A percentile compares a stretch with the other conserved stretches of the same genome.
Conservation (phyloP, 2,113 vertebrate species). For the Oriolus oriolus region DNA sequence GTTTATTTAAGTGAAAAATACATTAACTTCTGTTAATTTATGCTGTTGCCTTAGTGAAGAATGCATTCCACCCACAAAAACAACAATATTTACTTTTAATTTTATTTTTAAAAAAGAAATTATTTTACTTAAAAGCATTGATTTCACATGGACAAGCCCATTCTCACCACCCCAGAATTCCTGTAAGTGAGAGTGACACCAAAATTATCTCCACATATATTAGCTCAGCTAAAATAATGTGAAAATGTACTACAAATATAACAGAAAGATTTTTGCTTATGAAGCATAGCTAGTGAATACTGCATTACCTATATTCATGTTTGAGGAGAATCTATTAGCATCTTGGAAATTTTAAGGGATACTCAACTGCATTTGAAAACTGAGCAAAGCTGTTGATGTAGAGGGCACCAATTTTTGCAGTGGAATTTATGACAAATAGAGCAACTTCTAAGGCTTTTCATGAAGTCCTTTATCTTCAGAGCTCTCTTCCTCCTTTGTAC, state of each 20-base stretch:
- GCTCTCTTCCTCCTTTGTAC: not conserved
- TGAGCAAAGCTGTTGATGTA: not conserved
- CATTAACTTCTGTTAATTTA: not conserved
- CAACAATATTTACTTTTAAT: not conserved
- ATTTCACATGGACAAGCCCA: not conserved
- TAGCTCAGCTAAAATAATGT: not conserved
- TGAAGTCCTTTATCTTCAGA: slow-evolving; percentile 19
- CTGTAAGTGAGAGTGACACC: not conserved
- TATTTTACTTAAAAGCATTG: not conserved
- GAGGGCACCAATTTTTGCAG: not conserved
- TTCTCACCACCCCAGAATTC: not conserved
- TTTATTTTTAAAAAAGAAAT: not conserved
- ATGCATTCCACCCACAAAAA: not conserved
- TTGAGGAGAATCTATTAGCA: not conserved
- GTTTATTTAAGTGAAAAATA: not conserved
- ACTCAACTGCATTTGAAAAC: not conserved
- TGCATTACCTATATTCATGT: not conserved
- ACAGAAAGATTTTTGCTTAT: not conserved
- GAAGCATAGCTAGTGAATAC: not conserved
- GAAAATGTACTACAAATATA: not conserved
- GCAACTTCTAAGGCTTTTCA: not conserved
- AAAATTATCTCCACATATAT: not conserved
- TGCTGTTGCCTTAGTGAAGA: not conserved
- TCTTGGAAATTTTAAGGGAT: not conserved
- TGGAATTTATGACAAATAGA: not conserved